Percentiles rank a stretch among this genome's conserved stretches.
phyloP scores from a whole-genome alignment of 2,113 vertebrate species.

The Sinocyclocheilus anshuiensis region DNA sequence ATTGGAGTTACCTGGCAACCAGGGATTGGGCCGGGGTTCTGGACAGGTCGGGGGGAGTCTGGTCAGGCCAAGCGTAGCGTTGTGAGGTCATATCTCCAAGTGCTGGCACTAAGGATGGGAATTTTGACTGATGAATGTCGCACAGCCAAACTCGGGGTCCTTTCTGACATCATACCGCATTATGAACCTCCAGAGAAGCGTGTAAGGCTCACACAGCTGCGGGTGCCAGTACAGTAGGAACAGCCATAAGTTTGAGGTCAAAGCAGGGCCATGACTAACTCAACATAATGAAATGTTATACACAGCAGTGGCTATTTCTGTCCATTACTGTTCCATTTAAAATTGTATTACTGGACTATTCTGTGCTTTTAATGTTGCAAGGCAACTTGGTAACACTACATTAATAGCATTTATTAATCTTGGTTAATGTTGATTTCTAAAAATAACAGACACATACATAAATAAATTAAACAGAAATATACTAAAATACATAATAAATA shows the following conservation, averaged over 20 bases:
- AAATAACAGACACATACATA: background rate
- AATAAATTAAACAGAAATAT: background rate
- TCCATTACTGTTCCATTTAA: background rate
- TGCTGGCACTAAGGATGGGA: constrained; percentile 77
- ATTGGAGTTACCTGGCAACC: constrained; percentile 84
- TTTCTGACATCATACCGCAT: constrained; percentile 80
- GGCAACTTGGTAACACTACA: background rate
- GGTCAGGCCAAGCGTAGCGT: constrained; percentile 74
- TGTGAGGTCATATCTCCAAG: constrained; percentile 76
- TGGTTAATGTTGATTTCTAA: background rate
- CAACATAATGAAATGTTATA: constrained; percentile 31
- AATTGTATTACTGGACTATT: background rate
- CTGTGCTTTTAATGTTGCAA: background rate
- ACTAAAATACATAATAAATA: background rate
- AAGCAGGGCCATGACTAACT: constrained; percentile 35
- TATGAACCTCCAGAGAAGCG: constrained; percentile 62
- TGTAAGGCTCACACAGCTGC: constrained; percentile 34
- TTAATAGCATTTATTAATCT: background rate
- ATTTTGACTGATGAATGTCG: constrained; percentile 83
- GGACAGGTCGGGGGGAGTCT: constrained; percentile 69
- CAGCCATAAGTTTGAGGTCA: constrained; percentile 47
- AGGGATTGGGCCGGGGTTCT: constrained; percentile 81
- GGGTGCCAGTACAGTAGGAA: constrained; percentile 53
- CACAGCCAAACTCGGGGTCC: constrained; percentile 66
- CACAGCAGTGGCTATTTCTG: constrained; percentile 37